Conservation (phyloP, 2,113 vertebrate species). For the Sorex fumeus region DNA sequence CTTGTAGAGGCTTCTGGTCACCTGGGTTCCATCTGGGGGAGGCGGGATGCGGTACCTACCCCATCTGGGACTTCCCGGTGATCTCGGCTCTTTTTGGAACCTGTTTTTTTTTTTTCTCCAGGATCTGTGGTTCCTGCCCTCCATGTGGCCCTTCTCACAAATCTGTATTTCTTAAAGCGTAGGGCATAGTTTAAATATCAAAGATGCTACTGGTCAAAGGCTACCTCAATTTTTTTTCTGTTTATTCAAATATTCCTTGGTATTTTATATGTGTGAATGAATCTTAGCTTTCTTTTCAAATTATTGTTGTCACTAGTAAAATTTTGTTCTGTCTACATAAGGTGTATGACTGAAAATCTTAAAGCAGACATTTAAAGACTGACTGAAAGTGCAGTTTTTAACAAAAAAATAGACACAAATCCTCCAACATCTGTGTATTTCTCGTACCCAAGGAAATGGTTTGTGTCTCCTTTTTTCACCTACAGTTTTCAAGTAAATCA, state of each 20-base stretch:
- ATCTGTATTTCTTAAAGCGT: background rate
- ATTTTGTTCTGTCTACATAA: slow-evolving; percentile 31
- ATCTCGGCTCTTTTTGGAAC: too few species aligned
- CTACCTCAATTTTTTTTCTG: background rate
- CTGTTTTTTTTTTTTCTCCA: too few species aligned
- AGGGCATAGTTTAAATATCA: background rate
- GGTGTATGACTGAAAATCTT: slow-evolving; percentile 26
- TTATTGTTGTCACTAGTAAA: slow-evolving; percentile 29
- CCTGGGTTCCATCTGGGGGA: too few species aligned
- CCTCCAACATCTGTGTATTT: too few species aligned
- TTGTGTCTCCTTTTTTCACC: background rate
- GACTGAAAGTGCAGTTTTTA: slow-evolving; percentile 17
- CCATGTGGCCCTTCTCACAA: too few species aligned
- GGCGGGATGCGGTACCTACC: too few species aligned
- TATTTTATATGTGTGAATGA: slow-evolving; percentile 8
- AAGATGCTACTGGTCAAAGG: background rate
- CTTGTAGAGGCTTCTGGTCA: too few species aligned
- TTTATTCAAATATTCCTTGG: slow-evolving; percentile 36
- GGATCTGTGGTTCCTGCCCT: too few species aligned
- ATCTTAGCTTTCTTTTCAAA: slow-evolving; percentile 14
- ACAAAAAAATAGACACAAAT: background rate
- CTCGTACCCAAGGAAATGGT: background rate
- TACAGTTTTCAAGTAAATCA: background rate
- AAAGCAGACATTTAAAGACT: slow-evolving; percentile 64
- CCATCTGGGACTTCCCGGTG: too few species aligned